These are phyloP conservation scores for Drosophila pseudotalamancana DNA, from an alignment of 2,888 invertebrate species.

Conservation along the genomic window DNA sequence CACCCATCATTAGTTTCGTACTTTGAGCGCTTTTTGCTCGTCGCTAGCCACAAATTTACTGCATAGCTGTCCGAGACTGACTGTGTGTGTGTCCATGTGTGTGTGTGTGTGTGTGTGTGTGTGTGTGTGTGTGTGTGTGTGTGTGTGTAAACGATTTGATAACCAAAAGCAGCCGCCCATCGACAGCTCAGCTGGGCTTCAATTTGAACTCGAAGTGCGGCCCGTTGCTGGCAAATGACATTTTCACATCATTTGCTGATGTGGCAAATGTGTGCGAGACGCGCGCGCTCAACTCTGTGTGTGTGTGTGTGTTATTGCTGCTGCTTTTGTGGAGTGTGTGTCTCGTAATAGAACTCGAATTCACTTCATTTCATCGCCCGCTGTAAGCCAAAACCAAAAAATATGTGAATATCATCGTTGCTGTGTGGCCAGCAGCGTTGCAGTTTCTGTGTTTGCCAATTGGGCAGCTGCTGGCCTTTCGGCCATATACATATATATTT, in stretches of 20 bases:
- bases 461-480: conserved; percentile 4
- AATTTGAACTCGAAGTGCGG: conserved; percentile 55
- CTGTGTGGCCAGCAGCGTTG: conserved; percentile 34
- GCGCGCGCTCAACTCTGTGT: conserved; percentile 7
- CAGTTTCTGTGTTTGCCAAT: conserved; percentile 1
- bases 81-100: conserved; percentile 5
- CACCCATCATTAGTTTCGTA: conserved; percentile 72
- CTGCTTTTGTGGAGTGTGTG: conserved; percentile 2
- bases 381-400: conserved; percentile 33
- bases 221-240: conserved; percentile 71
- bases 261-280: conserved; percentile 71
- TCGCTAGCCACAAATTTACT: conserved; percentile 68
- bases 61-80: conserved; percentile 31
- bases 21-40: conserved; percentile 69
- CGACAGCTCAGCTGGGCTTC: conserved; percentile 53
- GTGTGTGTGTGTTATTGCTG: conserved; percentile 2
- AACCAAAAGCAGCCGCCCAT: conserved; percentile 51
- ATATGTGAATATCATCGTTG: conserved; percentile 42
- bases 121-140: conserved; percentile 13
- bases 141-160: conserved; percentile 41
- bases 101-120: conserved; percentile 7
- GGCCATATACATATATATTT: too few species aligned
- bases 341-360: conserved; percentile 45
- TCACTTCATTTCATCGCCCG: conserved; percentile 46
- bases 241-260: conserved; percentile 80